Conservation (phyloP, 2,888 invertebrate genomes). For the Epinotia brunnichana region DNA sequence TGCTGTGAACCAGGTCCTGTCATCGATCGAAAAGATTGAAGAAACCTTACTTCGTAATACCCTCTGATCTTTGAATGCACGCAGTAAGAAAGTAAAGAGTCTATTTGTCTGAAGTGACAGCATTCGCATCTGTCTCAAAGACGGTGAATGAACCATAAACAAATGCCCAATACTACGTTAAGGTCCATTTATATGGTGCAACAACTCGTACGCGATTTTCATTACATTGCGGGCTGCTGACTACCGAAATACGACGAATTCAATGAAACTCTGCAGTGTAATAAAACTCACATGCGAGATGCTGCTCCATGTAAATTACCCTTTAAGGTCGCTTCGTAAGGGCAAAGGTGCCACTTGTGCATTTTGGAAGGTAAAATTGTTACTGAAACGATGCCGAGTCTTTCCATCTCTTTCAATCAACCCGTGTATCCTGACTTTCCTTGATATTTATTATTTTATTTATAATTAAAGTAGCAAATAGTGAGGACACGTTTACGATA, state of each 20-base stretch:
- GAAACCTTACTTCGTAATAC: not conserved
- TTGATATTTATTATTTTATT: not conserved
- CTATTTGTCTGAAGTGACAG: conserved; percentile 51
- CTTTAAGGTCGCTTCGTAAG: conserved; percentile 6
- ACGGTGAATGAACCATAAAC: conserved; percentile 74
- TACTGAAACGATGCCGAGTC: not conserved
- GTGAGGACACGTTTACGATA: not conserved
- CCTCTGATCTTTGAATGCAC: not conserved
- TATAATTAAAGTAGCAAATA: not conserved
- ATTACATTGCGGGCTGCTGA: no score
- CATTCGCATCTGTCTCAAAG: conserved; percentile 70
- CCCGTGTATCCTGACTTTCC: no score
- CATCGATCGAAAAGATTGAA: not conserved
- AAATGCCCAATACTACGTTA: conserved; percentile 52
- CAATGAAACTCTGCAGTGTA: no score
- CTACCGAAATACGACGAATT: no score
- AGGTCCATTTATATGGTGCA: no score
- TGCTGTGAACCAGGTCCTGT: no score
- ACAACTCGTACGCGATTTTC: no score
- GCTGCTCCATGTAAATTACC: no score
- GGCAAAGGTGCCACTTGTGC: conserved; percentile 2
- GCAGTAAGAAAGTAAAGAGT: conserved; percentile 22
- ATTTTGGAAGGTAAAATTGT: not conserved
- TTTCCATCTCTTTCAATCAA: no score
- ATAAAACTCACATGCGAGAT: no score